Evolutionary conservation across 1,140 invertebrate species (phyloP).

Genomic region (Caenorhabditis tropicalis): DNA sequence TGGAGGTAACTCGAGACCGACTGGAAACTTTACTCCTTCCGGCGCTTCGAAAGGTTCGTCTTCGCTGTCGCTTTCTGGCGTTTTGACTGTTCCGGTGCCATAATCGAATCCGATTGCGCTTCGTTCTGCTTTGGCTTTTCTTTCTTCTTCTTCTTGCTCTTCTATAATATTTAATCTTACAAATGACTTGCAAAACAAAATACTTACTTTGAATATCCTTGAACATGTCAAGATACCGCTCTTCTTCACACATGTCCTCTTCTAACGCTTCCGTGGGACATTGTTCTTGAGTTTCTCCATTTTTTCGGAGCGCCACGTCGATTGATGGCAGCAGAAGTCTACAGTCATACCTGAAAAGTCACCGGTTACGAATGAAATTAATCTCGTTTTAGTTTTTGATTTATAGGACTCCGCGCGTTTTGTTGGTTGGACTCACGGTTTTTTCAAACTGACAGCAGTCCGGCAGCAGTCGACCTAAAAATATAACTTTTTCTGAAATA

Average conservation of each 20-base stretch:
- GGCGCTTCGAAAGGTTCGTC: slow-evolving; percentile 72
- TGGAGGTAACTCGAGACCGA: slow-evolving; percentile 79
- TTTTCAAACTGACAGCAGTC: not conserved
- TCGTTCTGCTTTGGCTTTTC: slow-evolving; percentile 35
- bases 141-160: slow-evolving; percentile 42
- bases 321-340: slow-evolving; percentile 81
- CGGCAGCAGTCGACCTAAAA: not conserved
- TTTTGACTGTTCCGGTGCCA: slow-evolving; percentile 10
- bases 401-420: no score
- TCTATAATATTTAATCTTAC: not conserved
- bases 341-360: slow-evolving; percentile 85
- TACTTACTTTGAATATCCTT: slow-evolving; percentile 51
- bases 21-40: slow-evolving; percentile 64
- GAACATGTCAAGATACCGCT: slow-evolving; percentile 76
- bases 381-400: not conserved
- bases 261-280: slow-evolving; percentile 76
- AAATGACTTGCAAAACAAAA: not conserved
- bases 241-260: slow-evolving; percentile 83
- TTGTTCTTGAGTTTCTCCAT: not conserved
- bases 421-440: not conserved
- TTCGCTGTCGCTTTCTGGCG: slow-evolving; percentile 62
- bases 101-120: slow-evolving; percentile 62
- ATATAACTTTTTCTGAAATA: not conserved
- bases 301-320: slow-evolving; percentile 51
- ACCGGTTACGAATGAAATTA: not conserved